Percentiles rank a stretch among this genome's conserved stretches.
These are phyloP conservation scores for Silurus aristotelis DNA, from an alignment of 2,797 vertebrate genomes.

Conservation along the genomic window DNA sequence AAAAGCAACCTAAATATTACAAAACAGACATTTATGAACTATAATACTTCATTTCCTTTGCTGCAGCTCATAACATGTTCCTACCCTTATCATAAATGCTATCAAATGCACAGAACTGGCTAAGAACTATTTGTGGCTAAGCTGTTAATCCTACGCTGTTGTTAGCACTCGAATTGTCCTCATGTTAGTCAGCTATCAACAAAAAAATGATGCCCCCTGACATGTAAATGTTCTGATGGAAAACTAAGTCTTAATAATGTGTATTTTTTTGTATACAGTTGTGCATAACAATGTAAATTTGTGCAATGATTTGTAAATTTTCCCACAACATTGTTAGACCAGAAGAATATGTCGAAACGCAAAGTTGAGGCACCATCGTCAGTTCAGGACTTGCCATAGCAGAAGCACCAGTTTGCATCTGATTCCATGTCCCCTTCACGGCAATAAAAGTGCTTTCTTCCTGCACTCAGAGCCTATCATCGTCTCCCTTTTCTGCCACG, in stretches of 20 bases:
- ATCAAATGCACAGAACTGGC: background rate
- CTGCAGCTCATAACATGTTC: background rate
- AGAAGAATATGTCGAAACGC: background rate
- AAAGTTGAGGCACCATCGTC: background rate
- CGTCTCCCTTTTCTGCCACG: slow-evolving; percentile 54
- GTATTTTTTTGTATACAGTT: background rate
- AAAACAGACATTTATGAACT: background rate
- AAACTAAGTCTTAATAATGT: too few relatives aligned
- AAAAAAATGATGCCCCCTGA: too few relatives aligned
- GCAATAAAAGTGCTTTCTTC: slow-evolving; percentile 48
- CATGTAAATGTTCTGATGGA: too few relatives aligned
- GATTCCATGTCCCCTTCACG: slow-evolving; percentile 1
- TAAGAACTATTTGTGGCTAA: too few relatives aligned
- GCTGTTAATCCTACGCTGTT: too few relatives aligned
- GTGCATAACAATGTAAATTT: too few relatives aligned
- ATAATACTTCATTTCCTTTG: background rate
- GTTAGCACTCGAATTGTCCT: too few relatives aligned
- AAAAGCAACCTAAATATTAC: background rate
- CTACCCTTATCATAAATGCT: background rate
- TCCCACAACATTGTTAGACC: background rate
- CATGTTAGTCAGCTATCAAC: too few relatives aligned
- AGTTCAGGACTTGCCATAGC: background rate
- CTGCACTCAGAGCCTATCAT: slow-evolving; percentile 58
- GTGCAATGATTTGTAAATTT: background rate
- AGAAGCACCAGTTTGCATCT: background rate